These are phyloP conservation scores for Circaetus cinerascens DNA, from an alignment of 2,113 vertebrate genomes.

Conservation along the genomic window DNA sequence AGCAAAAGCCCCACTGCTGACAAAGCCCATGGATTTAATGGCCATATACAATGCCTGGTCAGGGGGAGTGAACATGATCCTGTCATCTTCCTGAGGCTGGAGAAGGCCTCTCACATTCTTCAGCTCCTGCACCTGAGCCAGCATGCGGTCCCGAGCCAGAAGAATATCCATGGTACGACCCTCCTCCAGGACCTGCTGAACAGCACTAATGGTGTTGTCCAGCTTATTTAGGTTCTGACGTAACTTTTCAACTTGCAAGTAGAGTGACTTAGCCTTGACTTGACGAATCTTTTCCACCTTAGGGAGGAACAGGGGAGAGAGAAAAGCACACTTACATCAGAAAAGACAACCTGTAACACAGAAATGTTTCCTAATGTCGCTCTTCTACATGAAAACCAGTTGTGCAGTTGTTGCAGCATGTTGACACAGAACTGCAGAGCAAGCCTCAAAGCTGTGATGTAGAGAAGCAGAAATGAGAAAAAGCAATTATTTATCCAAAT, in stretches of 20 bases:
- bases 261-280: conserved; percentile 96
- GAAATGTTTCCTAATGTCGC: not conserved
- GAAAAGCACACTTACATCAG: not conserved
- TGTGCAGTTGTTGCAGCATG: not conserved
- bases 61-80: conserved; percentile 94
- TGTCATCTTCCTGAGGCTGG: conserved; percentile 94
- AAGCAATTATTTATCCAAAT: not conserved
- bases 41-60: conserved; percentile 92
- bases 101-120: conserved; percentile 88
- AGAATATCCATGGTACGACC: conserved; percentile 91
- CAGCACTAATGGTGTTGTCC: conserved; percentile 93
- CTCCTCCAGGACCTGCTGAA: conserved; percentile 94
- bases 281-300: conserved; percentile 99
- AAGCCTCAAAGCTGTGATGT: not conserved
- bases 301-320: not conserved
- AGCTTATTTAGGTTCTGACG: conserved; percentile 94
- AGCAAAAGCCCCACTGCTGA: conserved; percentile 95
- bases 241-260: conserved; percentile 96
- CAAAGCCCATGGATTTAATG: conserved; percentile 93
- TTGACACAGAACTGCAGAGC: not conserved
- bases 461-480: not conserved
- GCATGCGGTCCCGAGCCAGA: conserved; percentile 92
- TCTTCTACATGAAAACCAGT: not conserved
- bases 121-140: conserved; percentile 96
- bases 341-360: not conserved